Conservation (phyloP, 35 echinoderm and acorn worm species). For the Amphiura filiformis region DNA sequence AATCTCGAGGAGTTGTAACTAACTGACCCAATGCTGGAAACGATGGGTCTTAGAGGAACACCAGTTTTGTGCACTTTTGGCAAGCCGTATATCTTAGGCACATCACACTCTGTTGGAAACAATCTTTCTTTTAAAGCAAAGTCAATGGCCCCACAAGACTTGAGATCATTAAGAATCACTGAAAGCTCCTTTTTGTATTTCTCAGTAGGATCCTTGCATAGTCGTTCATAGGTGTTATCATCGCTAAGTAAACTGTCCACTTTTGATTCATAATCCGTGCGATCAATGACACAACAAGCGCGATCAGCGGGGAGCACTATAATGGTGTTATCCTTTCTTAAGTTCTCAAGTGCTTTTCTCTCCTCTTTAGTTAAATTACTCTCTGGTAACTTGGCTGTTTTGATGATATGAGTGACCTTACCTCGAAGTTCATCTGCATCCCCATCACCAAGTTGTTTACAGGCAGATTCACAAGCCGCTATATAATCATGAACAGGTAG, state of each 20-base stretch:
- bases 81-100: slow-evolving; percentile 14
- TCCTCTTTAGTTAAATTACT: slow-evolving; percentile 13
- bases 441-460: too few species aligned
- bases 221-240: slow-evolving; percentile 1
- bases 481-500: too few species aligned
- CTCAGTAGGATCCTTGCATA: slow-evolving; percentile 10
- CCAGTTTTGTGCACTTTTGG: slow-evolving; percentile 25
- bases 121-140: not conserved
- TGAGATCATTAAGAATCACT: not conserved
- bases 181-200: not conserved
- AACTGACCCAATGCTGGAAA: slow-evolving; percentile 9
- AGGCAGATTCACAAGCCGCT: too few species aligned
- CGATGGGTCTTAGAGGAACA: slow-evolving; percentile 18
- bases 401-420: not conserved
- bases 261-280: slow-evolving; percentile 14
- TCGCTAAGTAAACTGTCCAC: not conserved
- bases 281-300: not conserved
- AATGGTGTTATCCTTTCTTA: not conserved
- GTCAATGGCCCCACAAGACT: not conserved
- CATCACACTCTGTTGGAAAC: not conserved
- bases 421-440: too few species aligned
- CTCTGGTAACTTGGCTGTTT: slow-evolving; percentile 1
- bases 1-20: not conserved
- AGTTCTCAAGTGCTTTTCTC: not conserved
- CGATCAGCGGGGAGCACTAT: slow-evolving; percentile 26